phyloP scores from a whole-genome alignment of 2,888 invertebrate genomes.

The Bursaphelenchus okinawaensis region DNA sequence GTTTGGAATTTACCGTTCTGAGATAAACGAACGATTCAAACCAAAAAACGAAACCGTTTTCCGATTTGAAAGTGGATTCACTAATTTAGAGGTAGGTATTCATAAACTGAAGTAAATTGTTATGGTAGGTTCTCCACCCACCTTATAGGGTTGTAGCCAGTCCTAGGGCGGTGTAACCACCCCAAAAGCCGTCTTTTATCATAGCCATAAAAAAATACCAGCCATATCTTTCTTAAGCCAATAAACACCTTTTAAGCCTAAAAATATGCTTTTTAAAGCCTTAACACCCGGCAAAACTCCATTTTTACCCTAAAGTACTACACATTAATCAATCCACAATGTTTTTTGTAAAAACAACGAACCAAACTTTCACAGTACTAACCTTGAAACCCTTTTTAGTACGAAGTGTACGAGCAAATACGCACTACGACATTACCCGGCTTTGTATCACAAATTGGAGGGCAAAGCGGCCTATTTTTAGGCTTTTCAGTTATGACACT shows the following conservation, averaged over 20 bases:
- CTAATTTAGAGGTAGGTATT: background rate
- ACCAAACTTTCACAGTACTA: no score
- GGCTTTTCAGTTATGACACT: conserved; percentile 27
- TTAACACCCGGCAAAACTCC: no score
- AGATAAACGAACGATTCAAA: conserved; percentile 2
- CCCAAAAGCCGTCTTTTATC: no score
- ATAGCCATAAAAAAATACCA: no score
- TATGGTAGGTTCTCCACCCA: no score
- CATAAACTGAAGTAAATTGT: no score
- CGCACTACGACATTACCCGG: conserved; percentile 31
- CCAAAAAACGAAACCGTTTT: background rate
- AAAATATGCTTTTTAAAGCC: background rate
- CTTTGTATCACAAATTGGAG: conserved; percentile 29
- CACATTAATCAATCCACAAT: no score
- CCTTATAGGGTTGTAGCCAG: no score
- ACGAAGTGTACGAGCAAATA: conserved; percentile 28
- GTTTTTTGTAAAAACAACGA: no score
- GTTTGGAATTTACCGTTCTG: conserved; percentile 12
- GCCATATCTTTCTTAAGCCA: no score
- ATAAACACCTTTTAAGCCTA: background rate
- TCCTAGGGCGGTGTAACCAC: no score
- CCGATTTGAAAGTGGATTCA: conserved; percentile 3
- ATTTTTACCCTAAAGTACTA: no score
- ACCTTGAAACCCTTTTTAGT: conserved; percentile 5
- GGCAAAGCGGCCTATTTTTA: conserved; percentile 29